Percentiles rank a stretch among this genome's conserved stretches.
phyloP scores from a whole-genome alignment of 2,113 vertebrate species.

The Stomatorhinus ivindoensis region DNA sequence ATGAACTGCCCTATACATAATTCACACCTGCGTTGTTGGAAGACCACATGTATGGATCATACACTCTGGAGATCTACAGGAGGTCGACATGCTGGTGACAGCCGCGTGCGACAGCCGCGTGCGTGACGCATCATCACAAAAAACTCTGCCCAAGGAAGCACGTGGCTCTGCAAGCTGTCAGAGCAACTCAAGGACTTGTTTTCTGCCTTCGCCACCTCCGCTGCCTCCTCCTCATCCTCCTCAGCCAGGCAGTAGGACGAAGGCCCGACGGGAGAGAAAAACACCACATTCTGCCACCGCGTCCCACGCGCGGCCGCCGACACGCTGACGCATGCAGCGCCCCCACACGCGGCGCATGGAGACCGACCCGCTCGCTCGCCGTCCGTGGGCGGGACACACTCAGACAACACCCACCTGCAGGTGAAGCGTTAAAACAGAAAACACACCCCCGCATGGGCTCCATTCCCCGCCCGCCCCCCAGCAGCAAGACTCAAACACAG shows the following conservation, averaged over 20 bases:
- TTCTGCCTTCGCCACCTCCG: not conserved
- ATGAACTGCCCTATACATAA: not conserved
- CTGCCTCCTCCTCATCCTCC: not conserved
- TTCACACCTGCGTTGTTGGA: not conserved
- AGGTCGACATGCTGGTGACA: not conserved
- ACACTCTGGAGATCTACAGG: not conserved
- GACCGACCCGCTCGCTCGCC: not conserved
- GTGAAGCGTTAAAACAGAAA: not conserved
- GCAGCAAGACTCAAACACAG: not conserved
- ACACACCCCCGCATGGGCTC: not conserved
- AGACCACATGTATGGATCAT: not conserved
- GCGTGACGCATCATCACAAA: not conserved
- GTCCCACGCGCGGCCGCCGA: not conserved
- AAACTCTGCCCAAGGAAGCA: not conserved
- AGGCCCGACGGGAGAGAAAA: not conserved
- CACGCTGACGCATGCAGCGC: not conserved
- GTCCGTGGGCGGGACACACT: not conserved
- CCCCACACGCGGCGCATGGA: not conserved
- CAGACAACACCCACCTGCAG: not conserved
- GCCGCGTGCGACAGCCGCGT: not conserved
- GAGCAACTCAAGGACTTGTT: not conserved
- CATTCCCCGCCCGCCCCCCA: not conserved
- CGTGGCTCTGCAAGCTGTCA: not conserved
- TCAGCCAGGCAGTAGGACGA: not conserved
- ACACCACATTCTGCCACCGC: not conserved